phyloP scores from a whole-genome alignment of 2,888 invertebrate genomes.

The Notodonta dromedarius region DNA sequence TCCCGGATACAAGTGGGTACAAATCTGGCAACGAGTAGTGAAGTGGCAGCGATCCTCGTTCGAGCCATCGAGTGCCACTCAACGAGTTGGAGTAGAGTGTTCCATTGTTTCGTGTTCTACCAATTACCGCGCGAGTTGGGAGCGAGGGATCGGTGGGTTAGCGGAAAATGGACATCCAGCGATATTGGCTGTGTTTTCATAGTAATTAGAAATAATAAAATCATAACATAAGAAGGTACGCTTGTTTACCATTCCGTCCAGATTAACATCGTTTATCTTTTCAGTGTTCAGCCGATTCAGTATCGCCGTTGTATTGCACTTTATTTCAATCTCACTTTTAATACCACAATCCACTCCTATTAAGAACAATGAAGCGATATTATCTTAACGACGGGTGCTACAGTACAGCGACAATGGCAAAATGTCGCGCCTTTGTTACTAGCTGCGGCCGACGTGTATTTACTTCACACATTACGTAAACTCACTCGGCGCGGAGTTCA shows the following conservation, averaged over 20 bases:
- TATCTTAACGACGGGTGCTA: neutral
- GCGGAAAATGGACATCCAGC: neutral
- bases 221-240: too few species aligned
- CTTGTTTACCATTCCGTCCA: too few species aligned
- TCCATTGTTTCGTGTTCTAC: conserved; percentile 1
- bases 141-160: neutral
- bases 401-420: neutral
- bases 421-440: neutral
- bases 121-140: neutral
- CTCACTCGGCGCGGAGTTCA: neutral
- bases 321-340: neutral
- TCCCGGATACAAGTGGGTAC: neutral
- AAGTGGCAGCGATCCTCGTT: neutral
- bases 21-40: neutral
- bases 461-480: neutral
- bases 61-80: neutral
- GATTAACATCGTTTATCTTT: too few species aligned
- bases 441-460: neutral
- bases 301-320: neutral
- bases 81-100: neutral
- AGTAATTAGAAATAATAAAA: too few species aligned
- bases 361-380: neutral
- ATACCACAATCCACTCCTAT: neutral
- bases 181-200: too few species aligned
- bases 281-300: too few species aligned